Percentiles rank a stretch among this genome's conserved stretches.
Evolutionary conservation across 1,140 invertebrate species (phyloP).

Genomic region (Cardiocondyla obscurior): DNA sequence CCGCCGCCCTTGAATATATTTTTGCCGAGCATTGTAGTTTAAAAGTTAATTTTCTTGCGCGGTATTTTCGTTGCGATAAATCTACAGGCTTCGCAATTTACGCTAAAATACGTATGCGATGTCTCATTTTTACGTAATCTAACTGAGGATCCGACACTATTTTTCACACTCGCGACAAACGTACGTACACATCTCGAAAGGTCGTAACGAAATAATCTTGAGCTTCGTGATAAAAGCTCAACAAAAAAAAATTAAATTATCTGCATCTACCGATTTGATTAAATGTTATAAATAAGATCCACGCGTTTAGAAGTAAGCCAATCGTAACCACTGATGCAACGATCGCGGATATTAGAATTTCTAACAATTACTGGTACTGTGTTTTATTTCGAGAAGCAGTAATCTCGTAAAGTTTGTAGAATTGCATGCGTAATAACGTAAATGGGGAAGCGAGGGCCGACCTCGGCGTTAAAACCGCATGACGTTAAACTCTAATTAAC

Average conservation of each 20-base stretch:
- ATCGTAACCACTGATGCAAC: neutral
- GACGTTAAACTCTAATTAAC: constrained; percentile 23
- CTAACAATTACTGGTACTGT: constrained; percentile 2
- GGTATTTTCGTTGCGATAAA: constrained; percentile 45
- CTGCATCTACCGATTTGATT: neutral
- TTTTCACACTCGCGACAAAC: neutral
- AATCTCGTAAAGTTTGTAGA: constrained; percentile 26
- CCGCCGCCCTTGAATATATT: constrained; percentile 27
- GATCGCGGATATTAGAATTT: neutral
- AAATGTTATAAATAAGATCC: neutral
- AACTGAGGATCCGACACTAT: neutral
- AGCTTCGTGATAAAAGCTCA: neutral
- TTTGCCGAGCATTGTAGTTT: neutral
- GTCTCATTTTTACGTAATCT: neutral
- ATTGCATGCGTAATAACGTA: constrained; percentile 25
- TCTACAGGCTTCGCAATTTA: constrained; percentile 24
- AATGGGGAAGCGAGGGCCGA: constrained; percentile 12
- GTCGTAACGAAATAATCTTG: neutral
- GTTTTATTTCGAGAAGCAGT: constrained; percentile 23
- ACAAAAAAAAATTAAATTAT: neutral
- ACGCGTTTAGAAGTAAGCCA: neutral
- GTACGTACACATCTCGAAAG: neutral
- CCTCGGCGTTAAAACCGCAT: neutral
- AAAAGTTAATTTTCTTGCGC: constrained; percentile 46
- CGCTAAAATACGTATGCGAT: neutral